Evolutionary conservation across 2,113 vertebrate genomes (phyloP), one percentile per base, ranked within the genome.

Genomic region (Alexandromys fortis): DNA sequence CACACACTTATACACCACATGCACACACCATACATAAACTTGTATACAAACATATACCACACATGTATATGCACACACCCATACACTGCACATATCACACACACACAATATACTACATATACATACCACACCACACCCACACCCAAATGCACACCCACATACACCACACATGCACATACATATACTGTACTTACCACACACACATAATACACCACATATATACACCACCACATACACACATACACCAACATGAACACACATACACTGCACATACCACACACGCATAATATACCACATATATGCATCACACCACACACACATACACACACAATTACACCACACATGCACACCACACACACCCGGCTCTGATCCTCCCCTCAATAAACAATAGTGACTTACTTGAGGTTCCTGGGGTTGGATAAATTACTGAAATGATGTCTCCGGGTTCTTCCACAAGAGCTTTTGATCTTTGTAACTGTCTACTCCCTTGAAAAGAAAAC

Each of bases 401-500:
- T 73, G 12, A 4, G 7, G 47, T 14, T 21, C 0, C 14, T 4
- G 49, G 30, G 33, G 30, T 17, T 86, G 9, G 0, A 1, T 3
- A 4, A 45, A 35, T 1, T 35, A 14, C 8, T 47, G 63, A 7
- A 49, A 47, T 17, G 1, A 1, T 0, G 26, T 3, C 28, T 68
- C 9, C 26, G 58, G 58, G 7, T 9, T 65, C 6, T 22, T 16
- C 11, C 14, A 4, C 49, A 52, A 61, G 22, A 8, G 17, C 58
- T 58, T 38, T n/a, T 12, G 2, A 7, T 58, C 1, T 14, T 47
- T 24, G 22, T 42, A 61, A 65, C 22, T 58, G 45, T 52, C 12
- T 61, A 13, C 30, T 11, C 26, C 68, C 92, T 96, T 95, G 68
- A 91, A 95, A 88, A 96, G 89, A 96, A 94, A 91, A 86, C 33